phyloP scores from a whole-genome alignment of 2,797 vertebrate genomes.

The Onychomys leucogaster region DNA sequence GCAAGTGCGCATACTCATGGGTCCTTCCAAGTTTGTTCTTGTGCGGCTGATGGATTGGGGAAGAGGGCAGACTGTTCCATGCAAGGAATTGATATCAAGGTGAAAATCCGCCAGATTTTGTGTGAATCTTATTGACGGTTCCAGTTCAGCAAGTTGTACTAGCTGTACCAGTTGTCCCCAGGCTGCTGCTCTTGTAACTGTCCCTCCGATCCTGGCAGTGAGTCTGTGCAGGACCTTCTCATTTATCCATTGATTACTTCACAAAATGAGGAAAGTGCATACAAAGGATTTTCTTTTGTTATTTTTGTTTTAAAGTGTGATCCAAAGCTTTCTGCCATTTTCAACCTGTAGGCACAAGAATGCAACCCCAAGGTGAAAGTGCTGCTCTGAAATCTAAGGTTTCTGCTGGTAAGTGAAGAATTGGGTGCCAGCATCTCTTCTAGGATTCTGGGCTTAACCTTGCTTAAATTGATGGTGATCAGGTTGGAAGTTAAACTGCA shows the following conservation, averaged over 20 bases:
- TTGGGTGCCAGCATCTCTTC: not conserved
- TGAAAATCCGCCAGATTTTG: not conserved
- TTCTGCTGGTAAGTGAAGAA: not conserved
- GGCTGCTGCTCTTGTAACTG: not conserved
- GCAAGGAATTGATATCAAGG: conserved; percentile 11
- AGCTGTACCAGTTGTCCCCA: not conserved
- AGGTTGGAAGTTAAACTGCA: not conserved
- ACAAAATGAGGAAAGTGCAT: not conserved
- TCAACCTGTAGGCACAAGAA: not conserved
- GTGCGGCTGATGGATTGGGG: not conserved
- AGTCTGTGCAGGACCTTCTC: not conserved
- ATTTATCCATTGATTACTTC: not conserved
- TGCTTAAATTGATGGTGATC: not conserved
- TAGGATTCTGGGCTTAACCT: not conserved
- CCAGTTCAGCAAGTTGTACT: not conserved
- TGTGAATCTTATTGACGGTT: not conserved
- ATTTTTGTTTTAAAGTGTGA: not conserved
- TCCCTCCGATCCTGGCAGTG: not conserved
- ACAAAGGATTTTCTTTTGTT: not conserved
- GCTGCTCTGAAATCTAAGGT: not conserved
- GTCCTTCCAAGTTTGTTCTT: not conserved
- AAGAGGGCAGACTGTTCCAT: not conserved
- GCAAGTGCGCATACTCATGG: not conserved
- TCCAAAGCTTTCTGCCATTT: not conserved
- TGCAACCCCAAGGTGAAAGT: not conserved